phyloP scores from a whole-genome alignment of 2,113 vertebrate genomes.

The Hyaena hyaena region DNA sequence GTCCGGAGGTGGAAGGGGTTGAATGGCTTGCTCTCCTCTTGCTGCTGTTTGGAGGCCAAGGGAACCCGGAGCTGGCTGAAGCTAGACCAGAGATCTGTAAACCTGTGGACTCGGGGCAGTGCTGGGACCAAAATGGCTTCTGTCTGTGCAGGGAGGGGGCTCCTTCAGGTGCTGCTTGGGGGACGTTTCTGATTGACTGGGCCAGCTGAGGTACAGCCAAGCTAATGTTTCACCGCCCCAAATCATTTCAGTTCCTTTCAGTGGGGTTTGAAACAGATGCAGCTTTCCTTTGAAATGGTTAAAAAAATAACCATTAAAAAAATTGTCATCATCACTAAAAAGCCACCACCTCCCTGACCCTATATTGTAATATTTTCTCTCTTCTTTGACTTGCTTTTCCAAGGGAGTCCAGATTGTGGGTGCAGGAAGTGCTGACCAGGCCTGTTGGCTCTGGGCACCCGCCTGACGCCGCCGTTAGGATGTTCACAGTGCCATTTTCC shows the following conservation, averaged over 20 bases:
- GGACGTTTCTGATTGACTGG: conserved; percentile 65
- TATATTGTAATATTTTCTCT: not conserved
- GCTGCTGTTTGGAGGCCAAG: not conserved
- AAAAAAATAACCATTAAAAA: not conserved
- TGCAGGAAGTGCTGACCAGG: conserved; percentile 22
- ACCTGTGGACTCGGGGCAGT: conserved; percentile 27
- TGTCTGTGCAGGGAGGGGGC: conserved; percentile 36
- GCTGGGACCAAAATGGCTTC: conserved; percentile 59
- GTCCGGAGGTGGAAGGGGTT: not conserved
- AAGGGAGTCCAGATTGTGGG: not conserved
- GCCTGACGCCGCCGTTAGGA: conserved; percentile 13
- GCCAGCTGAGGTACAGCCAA: conserved; percentile 58
- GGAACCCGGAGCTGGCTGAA: not conserved
- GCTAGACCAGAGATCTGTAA: conserved; percentile 22
- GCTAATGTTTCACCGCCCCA: not conserved
- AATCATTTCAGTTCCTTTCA: not conserved
- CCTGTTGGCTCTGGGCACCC: not conserved
- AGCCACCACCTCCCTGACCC: not conserved
- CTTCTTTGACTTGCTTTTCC: conserved; percentile 17
- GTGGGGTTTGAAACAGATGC: not conserved
- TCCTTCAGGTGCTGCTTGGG: conserved; percentile 34
- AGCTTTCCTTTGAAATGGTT: conserved; percentile 47
- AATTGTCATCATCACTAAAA: not conserved
- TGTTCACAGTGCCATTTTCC: conserved; percentile 24
- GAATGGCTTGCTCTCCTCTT: not conserved